Evolutionary conservation across 2,888 invertebrate species (phyloP).

Genomic region (Spisula subtruncata): DNA sequence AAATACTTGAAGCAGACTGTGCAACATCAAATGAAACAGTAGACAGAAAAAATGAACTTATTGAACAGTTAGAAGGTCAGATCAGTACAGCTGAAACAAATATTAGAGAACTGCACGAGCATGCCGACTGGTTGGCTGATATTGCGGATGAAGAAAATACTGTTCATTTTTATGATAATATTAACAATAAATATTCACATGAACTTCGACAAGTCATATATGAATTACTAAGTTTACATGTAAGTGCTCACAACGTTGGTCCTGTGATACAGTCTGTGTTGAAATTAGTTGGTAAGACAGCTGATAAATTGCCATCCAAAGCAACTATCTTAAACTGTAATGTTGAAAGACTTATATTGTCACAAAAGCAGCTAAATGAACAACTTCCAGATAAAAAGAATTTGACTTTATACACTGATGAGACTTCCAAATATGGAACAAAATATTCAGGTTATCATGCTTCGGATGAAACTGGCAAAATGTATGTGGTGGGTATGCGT

Average conservation of each 20-base stretch:
- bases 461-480: conserved; percentile 42
- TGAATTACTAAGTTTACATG: conserved; percentile 40
- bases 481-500: conserved; percentile 56
- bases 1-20: background rate
- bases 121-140: conserved; percentile 26
- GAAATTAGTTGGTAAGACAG: conserved; percentile 37
- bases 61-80: no score
- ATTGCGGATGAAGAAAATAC: conserved; percentile 24
- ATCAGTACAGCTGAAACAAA: background rate
- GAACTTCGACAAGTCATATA: conserved; percentile 53
- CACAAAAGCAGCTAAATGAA: conserved; percentile 58
- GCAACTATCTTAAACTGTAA: conserved; percentile 52
- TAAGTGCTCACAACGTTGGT: conserved; percentile 41
- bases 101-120: conserved; percentile 13
- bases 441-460: conserved; percentile 58
- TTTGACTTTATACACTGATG: no score
- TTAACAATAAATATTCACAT: conserved; percentile 36
- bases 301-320: conserved; percentile 53
- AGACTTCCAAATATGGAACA: conserved; percentile 60
- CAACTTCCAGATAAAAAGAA: conserved; percentile 24
- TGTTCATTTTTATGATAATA: conserved; percentile 29
- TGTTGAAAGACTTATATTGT: conserved; percentile 51
- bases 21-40: background rate
- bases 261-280: conserved; percentile 49
- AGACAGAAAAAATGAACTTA: background rate